Conservation (phyloP, 2,888 invertebrate species). For the Leucoma salicis region DNA sequence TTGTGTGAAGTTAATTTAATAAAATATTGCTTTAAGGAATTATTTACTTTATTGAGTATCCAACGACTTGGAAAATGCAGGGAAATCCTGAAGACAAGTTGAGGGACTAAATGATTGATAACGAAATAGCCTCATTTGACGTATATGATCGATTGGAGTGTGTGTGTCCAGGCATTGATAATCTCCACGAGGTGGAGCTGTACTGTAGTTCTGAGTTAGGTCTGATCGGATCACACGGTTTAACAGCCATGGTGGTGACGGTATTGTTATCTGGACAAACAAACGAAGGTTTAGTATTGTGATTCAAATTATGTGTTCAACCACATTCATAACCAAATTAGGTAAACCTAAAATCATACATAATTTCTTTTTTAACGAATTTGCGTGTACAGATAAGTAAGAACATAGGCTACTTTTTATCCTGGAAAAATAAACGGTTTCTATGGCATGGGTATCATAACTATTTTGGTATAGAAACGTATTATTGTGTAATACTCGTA, state of each 20-base stretch:
- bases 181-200: conserved; percentile 68
- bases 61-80: conserved; percentile 38
- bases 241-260: conserved; percentile 60
- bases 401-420: too few relatives aligned
- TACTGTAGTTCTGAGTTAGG: conserved; percentile 68
- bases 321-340: too few relatives aligned
- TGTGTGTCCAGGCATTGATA: conserved; percentile 74
- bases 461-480: too few relatives aligned
- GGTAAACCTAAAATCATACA: too few relatives aligned
- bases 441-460: too few relatives aligned
- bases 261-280: conserved; percentile 58
- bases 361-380: too few relatives aligned
- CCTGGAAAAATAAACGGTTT: too few relatives aligned
- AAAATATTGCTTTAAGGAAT: conserved; percentile 42
- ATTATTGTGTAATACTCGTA: too few relatives aligned
- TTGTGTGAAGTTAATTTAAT: conserved; percentile 24
- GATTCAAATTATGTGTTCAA: too few relatives aligned
- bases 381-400: too few relatives aligned
- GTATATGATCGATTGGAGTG: conserved; percentile 71
- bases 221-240: conserved; percentile 73
- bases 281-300: too few relatives aligned
- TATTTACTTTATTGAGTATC: conserved; percentile 35
- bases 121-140: conserved; percentile 59
- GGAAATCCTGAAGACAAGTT: conserved; percentile 62
- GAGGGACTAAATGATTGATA: conserved; percentile 69